phyloP scores from a whole-genome alignment of 1,140 invertebrate genomes.

The Archivesica marissinica region DNA sequence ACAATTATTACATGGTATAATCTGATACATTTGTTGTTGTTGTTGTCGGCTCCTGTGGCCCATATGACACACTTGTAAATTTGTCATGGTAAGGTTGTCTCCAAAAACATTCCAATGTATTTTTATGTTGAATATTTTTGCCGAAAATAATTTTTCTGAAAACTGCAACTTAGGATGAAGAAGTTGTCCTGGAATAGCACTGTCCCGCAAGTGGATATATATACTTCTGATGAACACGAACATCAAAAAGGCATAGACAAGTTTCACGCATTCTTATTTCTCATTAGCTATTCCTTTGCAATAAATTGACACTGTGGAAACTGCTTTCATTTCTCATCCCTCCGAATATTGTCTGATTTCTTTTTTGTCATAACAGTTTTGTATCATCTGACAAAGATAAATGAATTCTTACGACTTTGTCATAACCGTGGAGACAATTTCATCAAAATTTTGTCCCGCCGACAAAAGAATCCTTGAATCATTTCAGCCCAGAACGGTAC shows the following conservation, averaged over 20 bases:
- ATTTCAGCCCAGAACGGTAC: constrained; percentile 29
- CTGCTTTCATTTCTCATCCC: constrained; percentile 42
- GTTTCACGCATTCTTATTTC: constrained; percentile 48
- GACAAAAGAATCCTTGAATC: constrained; percentile 57
- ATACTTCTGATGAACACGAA: neutral
- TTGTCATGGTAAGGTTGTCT: no score
- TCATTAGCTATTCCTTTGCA: constrained; percentile 52
- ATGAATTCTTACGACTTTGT: constrained; percentile 59
- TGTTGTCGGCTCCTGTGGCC: no score
- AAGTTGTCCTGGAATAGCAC: no score
- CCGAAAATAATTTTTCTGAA: no score
- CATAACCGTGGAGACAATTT: constrained; percentile 59
- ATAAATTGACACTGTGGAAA: constrained; percentile 55
- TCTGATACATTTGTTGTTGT: no score
- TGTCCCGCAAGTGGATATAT: neutral
- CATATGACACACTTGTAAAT: no score
- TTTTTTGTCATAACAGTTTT: constrained; percentile 61
- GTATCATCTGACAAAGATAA: constrained; percentile 57
- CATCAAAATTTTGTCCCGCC: constrained; percentile 48
- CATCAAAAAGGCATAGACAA: constrained; percentile 25
- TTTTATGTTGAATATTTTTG: no score
- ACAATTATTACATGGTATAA: no score
- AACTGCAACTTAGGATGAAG: no score
- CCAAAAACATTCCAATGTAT: no score
- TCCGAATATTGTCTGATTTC: constrained; percentile 45